Evolutionary conservation across 2,888 invertebrate genomes (phyloP).

Genomic region (Caenorhabditis doughertyi): DNA sequence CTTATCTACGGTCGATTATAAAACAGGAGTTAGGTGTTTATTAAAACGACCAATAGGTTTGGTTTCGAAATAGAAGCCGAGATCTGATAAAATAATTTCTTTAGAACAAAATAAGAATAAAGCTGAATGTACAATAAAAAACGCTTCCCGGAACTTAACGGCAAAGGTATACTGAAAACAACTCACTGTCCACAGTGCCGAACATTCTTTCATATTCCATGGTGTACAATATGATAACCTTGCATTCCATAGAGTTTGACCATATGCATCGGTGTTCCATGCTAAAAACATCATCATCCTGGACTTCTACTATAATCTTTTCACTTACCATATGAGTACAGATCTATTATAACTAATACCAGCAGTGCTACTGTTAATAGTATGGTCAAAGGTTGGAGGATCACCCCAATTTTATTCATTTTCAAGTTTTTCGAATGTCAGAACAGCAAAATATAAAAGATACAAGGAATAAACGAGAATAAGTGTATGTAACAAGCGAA

Average conservation of each 20-base stretch:
- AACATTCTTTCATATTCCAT: constrained; percentile 21
- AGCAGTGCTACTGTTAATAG: constrained; percentile 2
- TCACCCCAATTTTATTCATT: background rate
- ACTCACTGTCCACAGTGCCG: constrained; percentile 35
- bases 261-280: no score
- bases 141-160: background rate
- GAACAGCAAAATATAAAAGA: background rate
- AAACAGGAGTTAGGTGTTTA: no score
- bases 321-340: constrained; percentile 37
- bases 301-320: background rate
- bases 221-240: constrained; percentile 12
- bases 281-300: constrained; percentile 15
- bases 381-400: constrained; percentile 23
- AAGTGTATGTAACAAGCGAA: constrained; percentile 13
- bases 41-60: no score
- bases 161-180: background rate
- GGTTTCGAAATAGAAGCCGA: no score
- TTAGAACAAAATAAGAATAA: no score
- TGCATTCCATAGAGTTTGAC: no score
- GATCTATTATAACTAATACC: constrained; percentile 25
- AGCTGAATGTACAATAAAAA: no score
- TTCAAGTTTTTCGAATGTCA: background rate
- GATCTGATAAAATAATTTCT: no score
- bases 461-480: background rate
- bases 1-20: no score